phyloP scores from a whole-genome alignment of 1,140 invertebrate species.

The Trinorchestia longiramus region DNA sequence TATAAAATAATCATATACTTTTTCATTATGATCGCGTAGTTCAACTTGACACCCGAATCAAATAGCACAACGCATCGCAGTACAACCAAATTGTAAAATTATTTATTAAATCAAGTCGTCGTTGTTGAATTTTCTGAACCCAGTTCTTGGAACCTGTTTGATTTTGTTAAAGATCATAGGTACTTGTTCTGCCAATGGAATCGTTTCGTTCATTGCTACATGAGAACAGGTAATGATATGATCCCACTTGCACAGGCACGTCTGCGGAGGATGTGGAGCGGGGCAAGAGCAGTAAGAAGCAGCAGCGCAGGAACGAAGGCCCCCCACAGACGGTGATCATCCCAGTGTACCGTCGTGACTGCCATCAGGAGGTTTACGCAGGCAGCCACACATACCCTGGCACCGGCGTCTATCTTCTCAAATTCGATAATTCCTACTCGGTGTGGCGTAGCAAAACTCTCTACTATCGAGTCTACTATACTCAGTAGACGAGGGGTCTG shows the following conservation, averaged over 20 bases:
- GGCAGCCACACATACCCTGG: constrained; percentile 97
- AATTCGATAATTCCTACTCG: constrained; percentile 99
- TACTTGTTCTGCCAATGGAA: too few relatives aligned
- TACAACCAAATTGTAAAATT: too few relatives aligned
- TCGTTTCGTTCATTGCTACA: too few relatives aligned
- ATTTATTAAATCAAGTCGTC: too few relatives aligned
- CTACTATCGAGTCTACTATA: constrained; percentile 99
- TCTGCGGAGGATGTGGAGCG: constrained; percentile 12
- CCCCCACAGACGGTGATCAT: constrained; percentile 74
- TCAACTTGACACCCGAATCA: too few relatives aligned
- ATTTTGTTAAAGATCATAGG: too few relatives aligned
- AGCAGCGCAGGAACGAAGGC: constrained; percentile 21
- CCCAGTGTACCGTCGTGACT: constrained; percentile 94
- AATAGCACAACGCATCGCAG: too few relatives aligned
- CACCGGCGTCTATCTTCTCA: constrained; percentile 90
- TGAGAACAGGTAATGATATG: neutral
- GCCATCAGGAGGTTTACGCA: constrained; percentile 96
- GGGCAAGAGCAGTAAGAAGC: constrained; percentile 55
- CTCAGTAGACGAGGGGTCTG: constrained; percentile 68
- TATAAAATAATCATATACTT: too few relatives aligned
- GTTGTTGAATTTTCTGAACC: too few relatives aligned
- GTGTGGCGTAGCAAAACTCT: constrained; percentile 99
- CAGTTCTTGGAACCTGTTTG: too few relatives aligned
- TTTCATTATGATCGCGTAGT: too few relatives aligned
- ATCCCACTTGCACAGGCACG: neutral